Conservation (phyloP, 2,113 vertebrate species). For the Leiothrix lutea region DNA sequence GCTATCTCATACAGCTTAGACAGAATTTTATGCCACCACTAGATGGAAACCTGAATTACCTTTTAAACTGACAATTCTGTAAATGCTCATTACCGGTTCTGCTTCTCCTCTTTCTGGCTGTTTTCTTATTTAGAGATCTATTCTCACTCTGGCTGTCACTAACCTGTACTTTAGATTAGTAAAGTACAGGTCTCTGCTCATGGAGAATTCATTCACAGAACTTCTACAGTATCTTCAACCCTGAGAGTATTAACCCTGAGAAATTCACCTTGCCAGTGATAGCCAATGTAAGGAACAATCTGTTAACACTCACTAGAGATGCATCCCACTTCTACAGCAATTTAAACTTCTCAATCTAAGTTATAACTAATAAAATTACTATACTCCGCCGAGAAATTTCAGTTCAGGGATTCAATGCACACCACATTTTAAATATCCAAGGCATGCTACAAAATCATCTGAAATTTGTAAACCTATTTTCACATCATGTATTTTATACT, state of each 20-base stretch:
- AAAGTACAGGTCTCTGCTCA: neutral
- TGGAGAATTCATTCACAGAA: neutral
- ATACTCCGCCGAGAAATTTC: neutral
- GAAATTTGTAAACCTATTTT: neutral
- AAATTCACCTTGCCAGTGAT: neutral
- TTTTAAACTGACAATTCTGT: neutral
- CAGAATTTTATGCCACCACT: slow-evolving; percentile 40
- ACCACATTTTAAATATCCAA: neutral
- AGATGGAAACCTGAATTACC: slow-evolving; percentile 58
- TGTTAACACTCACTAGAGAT: neutral
- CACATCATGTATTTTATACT: neutral
- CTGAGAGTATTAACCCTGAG: neutral
- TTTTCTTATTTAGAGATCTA: neutral
- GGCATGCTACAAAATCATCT: neutral
- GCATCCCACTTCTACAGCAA: neutral
- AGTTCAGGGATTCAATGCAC: neutral
- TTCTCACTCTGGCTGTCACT: neutral
- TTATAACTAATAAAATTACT: neutral
- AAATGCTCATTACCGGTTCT: neutral
- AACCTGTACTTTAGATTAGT: neutral
- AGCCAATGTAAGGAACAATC: neutral
- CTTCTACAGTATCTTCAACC: neutral
- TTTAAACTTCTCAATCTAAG: neutral
- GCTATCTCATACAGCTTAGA: neutral
- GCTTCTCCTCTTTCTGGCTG: neutral